phyloP scores from a whole-genome alignment of 1,140 invertebrate genomes.

The Drosophila murphyi region DNA sequence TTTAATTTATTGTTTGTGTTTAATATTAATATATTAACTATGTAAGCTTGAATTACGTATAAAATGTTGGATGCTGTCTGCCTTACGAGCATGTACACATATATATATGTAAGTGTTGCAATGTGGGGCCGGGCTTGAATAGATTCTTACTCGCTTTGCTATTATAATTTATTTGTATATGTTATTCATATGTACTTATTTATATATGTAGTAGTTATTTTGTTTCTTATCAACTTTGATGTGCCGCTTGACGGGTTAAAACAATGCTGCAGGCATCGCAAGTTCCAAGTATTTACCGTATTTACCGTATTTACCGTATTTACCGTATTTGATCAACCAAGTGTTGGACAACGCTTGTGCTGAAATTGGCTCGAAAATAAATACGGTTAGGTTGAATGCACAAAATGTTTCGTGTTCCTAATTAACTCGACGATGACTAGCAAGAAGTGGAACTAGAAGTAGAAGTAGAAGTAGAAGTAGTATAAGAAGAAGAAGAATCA shows the following conservation, averaged over 20 bases:
- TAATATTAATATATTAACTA: constrained; percentile 58
- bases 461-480: too few species aligned
- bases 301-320: constrained; percentile 5
- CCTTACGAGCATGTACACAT: constrained; percentile 25
- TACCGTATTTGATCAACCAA: not conserved
- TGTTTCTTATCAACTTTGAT: constrained; percentile 10
- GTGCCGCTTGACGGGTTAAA: constrained; percentile 32
- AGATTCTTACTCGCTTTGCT: constrained; percentile 26
- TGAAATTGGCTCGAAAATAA: not conserved
- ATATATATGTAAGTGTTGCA: constrained; percentile 24
- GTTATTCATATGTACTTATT: constrained; percentile 7
- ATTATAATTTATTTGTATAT: constrained; percentile 37
- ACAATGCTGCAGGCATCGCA: not conserved
- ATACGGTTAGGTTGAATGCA: not conserved
- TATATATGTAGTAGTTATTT: constrained; percentile 23
- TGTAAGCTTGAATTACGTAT: constrained; percentile 79
- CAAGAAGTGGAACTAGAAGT: not conserved
- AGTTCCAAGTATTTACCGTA: constrained; percentile 6
- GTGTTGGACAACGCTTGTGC: not conserved
- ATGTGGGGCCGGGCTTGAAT: constrained; percentile 11
- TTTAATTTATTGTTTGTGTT: constrained; percentile 7
- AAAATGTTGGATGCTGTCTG: constrained; percentile 62
- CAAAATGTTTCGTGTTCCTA: not conserved
- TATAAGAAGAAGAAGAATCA: not conserved
- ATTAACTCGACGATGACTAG: not conserved